These are phyloP conservation scores for Agriopis aurantiaria DNA, from an alignment of 2,888 invertebrate genomes.

Conservation along the genomic window DNA sequence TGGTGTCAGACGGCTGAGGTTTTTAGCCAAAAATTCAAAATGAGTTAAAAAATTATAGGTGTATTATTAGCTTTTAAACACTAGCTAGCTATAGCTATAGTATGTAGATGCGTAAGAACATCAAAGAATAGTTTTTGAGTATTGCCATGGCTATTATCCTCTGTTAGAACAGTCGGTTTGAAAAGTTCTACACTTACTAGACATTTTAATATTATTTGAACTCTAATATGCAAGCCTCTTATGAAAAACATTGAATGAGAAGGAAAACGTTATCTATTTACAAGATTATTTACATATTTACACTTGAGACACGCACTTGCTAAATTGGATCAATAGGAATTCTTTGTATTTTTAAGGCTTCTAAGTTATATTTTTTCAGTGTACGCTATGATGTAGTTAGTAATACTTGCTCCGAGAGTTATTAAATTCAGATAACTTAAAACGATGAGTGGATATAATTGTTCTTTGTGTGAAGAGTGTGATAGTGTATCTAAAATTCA, in stretches of 20 bases:
- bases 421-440: background rate
- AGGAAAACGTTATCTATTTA: constrained; percentile 26
- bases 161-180: too few species aligned
- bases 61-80: too few species aligned
- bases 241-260: constrained; percentile 18
- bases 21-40: too few species aligned
- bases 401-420: background rate
- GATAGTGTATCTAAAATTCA: constrained; percentile 4
- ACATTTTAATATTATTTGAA: too few species aligned
- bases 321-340: constrained; percentile 36
- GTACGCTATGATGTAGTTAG: background rate
- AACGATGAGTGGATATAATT: constrained; percentile 15
- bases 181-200: too few species aligned
- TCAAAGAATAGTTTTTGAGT: too few species aligned
- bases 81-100: too few species aligned
- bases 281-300: constrained; percentile 20
- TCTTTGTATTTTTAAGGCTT: constrained; percentile 40
- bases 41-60: too few species aligned
- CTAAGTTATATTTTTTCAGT: constrained; percentile 24
- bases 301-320: constrained; percentile 13
- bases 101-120: too few species aligned
- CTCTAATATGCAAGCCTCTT: background rate
- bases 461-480: constrained; percentile 27
- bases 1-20: too few species aligned
- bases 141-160: too few species aligned